Base-by-base conservation (phyloP, 2,888 invertebrate genomes). In the Amphipoea lucens region DNA sequence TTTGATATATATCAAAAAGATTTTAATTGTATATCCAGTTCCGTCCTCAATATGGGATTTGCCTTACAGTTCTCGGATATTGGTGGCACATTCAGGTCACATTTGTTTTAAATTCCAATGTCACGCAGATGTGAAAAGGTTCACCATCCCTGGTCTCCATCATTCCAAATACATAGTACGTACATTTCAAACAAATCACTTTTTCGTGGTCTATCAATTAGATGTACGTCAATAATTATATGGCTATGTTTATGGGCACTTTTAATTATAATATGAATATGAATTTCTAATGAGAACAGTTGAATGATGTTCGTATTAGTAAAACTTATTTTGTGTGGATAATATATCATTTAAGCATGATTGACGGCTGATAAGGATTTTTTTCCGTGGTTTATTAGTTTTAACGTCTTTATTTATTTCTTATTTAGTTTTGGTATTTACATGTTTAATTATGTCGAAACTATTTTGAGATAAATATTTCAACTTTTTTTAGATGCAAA, bases 201-300 rank as follows among this genome's bases (percentile, higher is more conserved):
- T 91, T 88, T 89, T 87, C 94, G 94, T 94, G 94, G 93, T 93
- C 93, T 92, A 94, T 95, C 94, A 94, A 95, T 95, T 95, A 95
- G 91, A 89, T 83, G 90, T 88, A 91, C 91, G 92, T 91, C 88
- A 90, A 93, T 94, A 94, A 95, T 94, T 94, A 93, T 92, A 89
- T 90, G 84, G 89, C 84, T 89, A 83, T 83, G 90, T 91, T 93
- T 93, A 93, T 93, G 92, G 90, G 86, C 87, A 90, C 89, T 91
- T 93, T 93, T 94, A 94, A 94, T 94, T 94, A 94, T 91, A 94
- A 92, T 88, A 90, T 87, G 88, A 90, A 93, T 91, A 94, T 92
- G 91, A 92, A 93, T 93, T 88, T 92, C 79, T 92, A 93, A 94
- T 94, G 91, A 90, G 92, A 90, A 89, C 72, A 76, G 73, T 83